phyloP scores from a whole-genome alignment of 1,140 invertebrate genomes.

The Drosophila nigromelanica region DNA sequence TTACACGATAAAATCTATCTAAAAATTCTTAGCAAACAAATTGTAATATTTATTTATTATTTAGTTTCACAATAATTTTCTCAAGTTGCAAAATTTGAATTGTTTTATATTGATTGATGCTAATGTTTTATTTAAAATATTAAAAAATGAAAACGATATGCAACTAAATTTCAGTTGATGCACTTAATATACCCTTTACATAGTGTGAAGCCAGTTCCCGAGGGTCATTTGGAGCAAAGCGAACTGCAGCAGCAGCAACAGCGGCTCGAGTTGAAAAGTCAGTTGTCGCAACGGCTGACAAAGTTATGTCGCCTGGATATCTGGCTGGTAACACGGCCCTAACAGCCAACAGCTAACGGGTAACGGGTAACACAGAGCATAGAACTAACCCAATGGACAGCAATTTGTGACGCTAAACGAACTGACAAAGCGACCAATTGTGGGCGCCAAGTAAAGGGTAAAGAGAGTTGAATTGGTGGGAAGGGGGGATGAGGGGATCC shows the following conservation, averaged over 20 bases:
- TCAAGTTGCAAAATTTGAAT: too few relatives aligned
- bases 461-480: neutral
- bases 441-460: conserved; percentile 4
- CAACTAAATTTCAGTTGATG: neutral
- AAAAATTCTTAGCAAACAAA: too few relatives aligned
- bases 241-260: too few relatives aligned
- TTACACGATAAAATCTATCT: too few relatives aligned
- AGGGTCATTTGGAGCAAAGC: neutral
- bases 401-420: conserved; percentile 79
- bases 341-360: neutral
- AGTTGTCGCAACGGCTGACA: conserved; percentile 66
- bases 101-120: too few relatives aligned
- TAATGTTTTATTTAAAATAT: too few relatives aligned
- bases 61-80: too few relatives aligned
- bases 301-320: conserved; percentile 60
- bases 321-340: conserved; percentile 5
- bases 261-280: conserved; percentile 69
- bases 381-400: conserved; percentile 71
- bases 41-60: too few relatives aligned
- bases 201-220: neutral
- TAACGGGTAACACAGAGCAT: neutral
- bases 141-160: too few relatives aligned
- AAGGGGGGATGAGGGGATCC: neutral
- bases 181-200: conserved; percentile 15
- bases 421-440: conserved; percentile 63